Percentiles rank a stretch among this genome's conserved stretches.
Evolutionary conservation across 2,888 invertebrate genomes (phyloP).

Genomic region (Lasioglossum pauxillum): DNA sequence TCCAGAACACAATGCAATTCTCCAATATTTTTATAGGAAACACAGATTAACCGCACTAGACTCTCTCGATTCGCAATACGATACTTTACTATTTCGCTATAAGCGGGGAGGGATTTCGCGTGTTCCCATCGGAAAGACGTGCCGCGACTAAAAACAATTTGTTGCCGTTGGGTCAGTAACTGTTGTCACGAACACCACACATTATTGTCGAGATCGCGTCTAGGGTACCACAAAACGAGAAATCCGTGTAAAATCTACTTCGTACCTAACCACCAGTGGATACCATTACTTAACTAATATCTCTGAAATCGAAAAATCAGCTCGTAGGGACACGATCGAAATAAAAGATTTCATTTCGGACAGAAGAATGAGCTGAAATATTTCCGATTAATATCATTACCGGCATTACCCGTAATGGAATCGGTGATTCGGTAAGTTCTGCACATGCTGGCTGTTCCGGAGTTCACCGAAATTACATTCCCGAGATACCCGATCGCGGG

Average conservation of each 20-base stretch:
- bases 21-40: background rate
- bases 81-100: conserved; percentile 45
- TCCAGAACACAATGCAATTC: background rate
- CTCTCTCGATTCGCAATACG: conserved; percentile 9
- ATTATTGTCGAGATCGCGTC: background rate
- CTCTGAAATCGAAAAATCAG: background rate
- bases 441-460: background rate
- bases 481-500: background rate
- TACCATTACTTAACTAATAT: background rate
- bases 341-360: background rate
- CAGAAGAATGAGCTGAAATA: background rate
- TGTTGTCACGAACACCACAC: background rate
- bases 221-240: background rate
- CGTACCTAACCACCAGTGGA: background rate
- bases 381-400: background rate
- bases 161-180: conserved; percentile 17
- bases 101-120: conserved; percentile 45
- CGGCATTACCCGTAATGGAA: background rate
- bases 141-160: conserved; percentile 38
- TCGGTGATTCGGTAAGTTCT: background rate
- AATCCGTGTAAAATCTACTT: background rate
- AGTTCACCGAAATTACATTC: background rate
- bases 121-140: conserved; percentile 42
- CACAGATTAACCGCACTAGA: background rate
- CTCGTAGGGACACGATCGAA: background rate